A percentile compares a stretch with the other conserved stretches of the same genome.
phyloP scores from a whole-genome alignment of 2,888 invertebrate genomes.

The Abrostola tripartita region DNA sequence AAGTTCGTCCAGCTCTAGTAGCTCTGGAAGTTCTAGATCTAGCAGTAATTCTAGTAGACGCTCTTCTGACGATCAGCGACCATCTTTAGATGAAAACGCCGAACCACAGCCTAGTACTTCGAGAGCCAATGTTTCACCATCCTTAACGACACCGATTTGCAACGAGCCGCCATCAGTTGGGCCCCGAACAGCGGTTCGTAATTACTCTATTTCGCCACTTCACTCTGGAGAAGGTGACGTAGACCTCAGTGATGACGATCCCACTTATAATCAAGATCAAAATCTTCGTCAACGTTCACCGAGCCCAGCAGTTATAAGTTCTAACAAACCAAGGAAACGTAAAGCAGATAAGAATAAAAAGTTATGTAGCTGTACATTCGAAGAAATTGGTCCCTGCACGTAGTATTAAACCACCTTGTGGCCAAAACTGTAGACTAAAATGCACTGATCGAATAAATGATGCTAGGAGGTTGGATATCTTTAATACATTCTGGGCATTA shows the following conservation, averaged over 20 bases:
- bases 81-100: conserved; percentile 18
- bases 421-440: conserved; percentile 4
- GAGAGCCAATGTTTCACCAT: conserved; percentile 20
- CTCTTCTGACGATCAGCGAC: conserved; percentile 5
- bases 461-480: conserved; percentile 1
- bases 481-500: conserved; percentile 11
- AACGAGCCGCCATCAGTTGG: conserved; percentile 17
- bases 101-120: conserved; percentile 26
- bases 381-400: conserved; percentile 24
- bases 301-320: conserved; percentile 16
- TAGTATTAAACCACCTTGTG: conserved; percentile 13
- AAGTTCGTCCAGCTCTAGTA: conserved; percentile 16
- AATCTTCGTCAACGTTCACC: conserved; percentile 18
- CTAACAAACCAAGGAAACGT: conserved; percentile 24
- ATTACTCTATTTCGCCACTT: conserved; percentile 16
- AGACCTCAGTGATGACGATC: conserved; percentile 21
- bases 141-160: conserved; percentile 19
- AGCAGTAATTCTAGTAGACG: conserved; percentile 4
- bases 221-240: conserved; percentile 24
- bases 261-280: conserved; percentile 20
- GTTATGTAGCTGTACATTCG: conserved; percentile 13
- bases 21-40: conserved; percentile 14
- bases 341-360: conserved; percentile 20
- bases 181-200: conserved; percentile 13
- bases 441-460: background rate